Evolutionary conservation across 2,888 invertebrate genomes (phyloP).

Genomic region (Nemapogon koenigi): DNA sequence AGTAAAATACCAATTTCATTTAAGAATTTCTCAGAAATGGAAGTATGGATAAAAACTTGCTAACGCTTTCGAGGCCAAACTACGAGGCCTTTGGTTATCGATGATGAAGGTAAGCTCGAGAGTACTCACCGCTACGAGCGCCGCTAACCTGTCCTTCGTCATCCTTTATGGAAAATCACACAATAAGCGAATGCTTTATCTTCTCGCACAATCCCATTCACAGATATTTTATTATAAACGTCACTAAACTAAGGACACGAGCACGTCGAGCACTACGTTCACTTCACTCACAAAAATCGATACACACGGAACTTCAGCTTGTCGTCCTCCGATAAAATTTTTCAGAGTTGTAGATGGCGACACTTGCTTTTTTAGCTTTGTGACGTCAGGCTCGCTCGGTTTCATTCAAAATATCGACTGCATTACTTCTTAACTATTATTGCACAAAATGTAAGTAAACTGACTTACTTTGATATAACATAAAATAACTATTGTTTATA

Average conservation of each 20-base stretch:
- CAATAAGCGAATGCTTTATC: constrained; percentile 70
- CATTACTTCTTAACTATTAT: no score
- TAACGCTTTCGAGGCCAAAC: constrained; percentile 54
- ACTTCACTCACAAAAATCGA: constrained; percentile 79
- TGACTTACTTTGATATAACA: no score
- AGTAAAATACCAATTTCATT: no score
- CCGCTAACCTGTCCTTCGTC: constrained; percentile 98
- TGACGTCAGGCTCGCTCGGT: constrained; percentile 3
- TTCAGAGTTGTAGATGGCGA: constrained; percentile 5
- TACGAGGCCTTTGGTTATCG: constrained; percentile 43
- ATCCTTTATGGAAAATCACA: constrained; percentile 74
- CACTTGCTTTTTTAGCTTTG: neutral
- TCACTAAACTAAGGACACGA: constrained; percentile 75
- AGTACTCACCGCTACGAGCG: constrained; percentile 88
- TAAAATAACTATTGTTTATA: no score
- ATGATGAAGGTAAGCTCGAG: constrained; percentile 28
- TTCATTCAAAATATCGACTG: neutral
- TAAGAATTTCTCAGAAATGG: no score
- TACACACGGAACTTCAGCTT: constrained; percentile 69
- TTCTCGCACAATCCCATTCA: constrained; percentile 81
- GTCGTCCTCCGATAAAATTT: constrained; percentile 34
- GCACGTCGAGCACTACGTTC: constrained; percentile 75
- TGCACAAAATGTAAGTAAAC: no score
- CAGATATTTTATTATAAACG: constrained; percentile 74
- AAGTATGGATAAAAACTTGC: no score